These are phyloP conservation scores for Pseudoatta argentina DNA, from an alignment of 1,140 invertebrate species.

Conservation along the genomic window DNA sequence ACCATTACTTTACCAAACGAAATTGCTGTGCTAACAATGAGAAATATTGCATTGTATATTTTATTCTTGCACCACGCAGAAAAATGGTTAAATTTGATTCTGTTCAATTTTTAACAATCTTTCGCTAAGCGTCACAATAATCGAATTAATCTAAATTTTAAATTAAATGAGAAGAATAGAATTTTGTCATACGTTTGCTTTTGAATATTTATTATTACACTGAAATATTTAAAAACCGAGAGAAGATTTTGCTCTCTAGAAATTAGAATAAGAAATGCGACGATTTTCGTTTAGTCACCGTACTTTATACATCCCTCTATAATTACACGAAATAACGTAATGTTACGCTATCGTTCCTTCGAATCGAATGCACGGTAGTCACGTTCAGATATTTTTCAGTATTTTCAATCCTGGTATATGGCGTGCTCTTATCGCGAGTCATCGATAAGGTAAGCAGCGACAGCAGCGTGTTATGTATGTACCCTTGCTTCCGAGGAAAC, in stretches of 20 bases:
- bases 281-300: not conserved
- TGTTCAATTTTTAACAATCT: not conserved
- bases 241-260: not conserved
- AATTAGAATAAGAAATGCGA: not conserved
- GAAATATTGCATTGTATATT: constrained; percentile 12
- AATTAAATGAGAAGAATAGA: not conserved
- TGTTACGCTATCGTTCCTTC: not conserved
- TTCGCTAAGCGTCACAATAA: not conserved
- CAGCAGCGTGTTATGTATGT: not conserved
- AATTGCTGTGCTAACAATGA: constrained; percentile 13
- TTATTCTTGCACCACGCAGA: not conserved
- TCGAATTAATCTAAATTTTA: not conserved
- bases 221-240: not conserved
- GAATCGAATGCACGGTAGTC: not conserved
- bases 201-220: not conserved
- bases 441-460: constrained; percentile 65
- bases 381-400: constrained; percentile 1
- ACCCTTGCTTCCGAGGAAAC: constrained; percentile 34
- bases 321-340: constrained; percentile 1
- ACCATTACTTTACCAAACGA: constrained; percentile 8
- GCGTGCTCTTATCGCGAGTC: constrained; percentile 41
- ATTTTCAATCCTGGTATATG: constrained; percentile 9
- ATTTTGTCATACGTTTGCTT: not conserved
- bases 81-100: not conserved
- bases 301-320: not conserved